Evolutionary conservation across 1,140 invertebrate genomes (phyloP), one percentile per base, ranked within the genome.

Genomic region (Drosophila elegans): DNA sequence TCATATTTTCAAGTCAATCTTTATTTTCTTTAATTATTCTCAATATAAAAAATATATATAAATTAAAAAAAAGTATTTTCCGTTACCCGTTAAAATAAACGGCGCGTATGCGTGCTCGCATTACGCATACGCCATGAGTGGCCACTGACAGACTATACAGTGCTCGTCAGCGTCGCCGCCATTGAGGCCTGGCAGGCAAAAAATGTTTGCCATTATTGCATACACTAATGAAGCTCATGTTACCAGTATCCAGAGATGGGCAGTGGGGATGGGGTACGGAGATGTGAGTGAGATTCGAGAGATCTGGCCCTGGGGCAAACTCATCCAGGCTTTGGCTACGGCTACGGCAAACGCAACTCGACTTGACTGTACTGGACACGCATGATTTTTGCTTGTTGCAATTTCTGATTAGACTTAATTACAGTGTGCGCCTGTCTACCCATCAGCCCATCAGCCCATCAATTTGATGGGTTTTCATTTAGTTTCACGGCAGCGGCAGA

Each of bases 391-490:
- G 85, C 84, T 74, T 89, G 84, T 89, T 89, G 84, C 73, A 89
- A 89, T 89, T 89, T 89, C 80, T 84, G 84, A 89, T 89, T 89
- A 89, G 84, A 89, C 84, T 89, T 89, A 89, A 89, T 89, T 89
- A 89, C 80, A 90, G 80, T 89, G 74, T 77, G 81, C 71, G 69
- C 49, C 80, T 73, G 55, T 88, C 56, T 78, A 80, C 63, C 84
- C 62, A 80, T 89, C 83, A 83, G 84, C 63, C 84, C 62, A 80
- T 89, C 83, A 83, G 64, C 68, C 80, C 68, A 89, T 84, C 83
- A 83, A 89, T 66, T 79, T 79, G 83, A 89, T 89, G 66, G 80
- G 79, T 79, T 79, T 86, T 88, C 79, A 79, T 74, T 79, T 78
- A 54, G 71, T 71, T 54, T 42, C 32, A 44, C 36, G 38, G 41